A percentile compares a stretch with the other conserved stretches of the same genome.
Evolutionary conservation across 2,888 invertebrate species (phyloP).

Genomic region (Baccha elongata): DNA sequence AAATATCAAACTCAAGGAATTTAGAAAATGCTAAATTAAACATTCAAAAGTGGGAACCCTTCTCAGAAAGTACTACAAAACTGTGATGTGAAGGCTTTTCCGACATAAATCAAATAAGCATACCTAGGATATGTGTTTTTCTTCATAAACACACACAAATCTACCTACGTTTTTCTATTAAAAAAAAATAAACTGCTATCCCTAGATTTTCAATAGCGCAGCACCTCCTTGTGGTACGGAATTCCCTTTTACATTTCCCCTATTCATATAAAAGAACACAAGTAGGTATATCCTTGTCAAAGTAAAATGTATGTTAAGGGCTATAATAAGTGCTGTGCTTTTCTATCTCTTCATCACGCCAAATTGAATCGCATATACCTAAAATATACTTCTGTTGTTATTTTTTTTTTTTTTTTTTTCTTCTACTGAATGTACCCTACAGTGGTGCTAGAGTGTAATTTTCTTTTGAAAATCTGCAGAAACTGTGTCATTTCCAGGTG

Average conservation of each 20-base stretch:
- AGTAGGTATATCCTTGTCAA: conserved; percentile 34
- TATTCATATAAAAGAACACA: neutral
- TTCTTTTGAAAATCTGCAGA: conserved; percentile 19
- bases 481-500: conserved; percentile 63
- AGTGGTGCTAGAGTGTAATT: conserved; percentile 18
- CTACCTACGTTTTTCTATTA: neutral
- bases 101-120: conserved; percentile 29
- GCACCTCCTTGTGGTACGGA: conserved; percentile 2
- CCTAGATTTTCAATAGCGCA: neutral
- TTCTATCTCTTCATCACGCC: conserved; percentile 35
- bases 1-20: no score
- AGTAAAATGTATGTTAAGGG: conserved; percentile 62
- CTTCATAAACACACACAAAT: neutral
- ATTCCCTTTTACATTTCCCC: conserved; percentile 1
- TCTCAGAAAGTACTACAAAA: neutral
- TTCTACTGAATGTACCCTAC: conserved; percentile 6
- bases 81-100: neutral
- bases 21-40: no score
- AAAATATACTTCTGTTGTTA: conserved; percentile 24
- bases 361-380: conserved; percentile 49
- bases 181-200: conserved; percentile 11
- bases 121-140: conserved; percentile 2
- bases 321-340: conserved; percentile 20
- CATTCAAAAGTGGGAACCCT: conserved; percentile 13
- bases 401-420: neutral